Evolutionary conservation across 2,797 vertebrate species (phyloP), one percentile per base, ranked within the genome.

Genomic region (Sebastes wilsoni): DNA sequence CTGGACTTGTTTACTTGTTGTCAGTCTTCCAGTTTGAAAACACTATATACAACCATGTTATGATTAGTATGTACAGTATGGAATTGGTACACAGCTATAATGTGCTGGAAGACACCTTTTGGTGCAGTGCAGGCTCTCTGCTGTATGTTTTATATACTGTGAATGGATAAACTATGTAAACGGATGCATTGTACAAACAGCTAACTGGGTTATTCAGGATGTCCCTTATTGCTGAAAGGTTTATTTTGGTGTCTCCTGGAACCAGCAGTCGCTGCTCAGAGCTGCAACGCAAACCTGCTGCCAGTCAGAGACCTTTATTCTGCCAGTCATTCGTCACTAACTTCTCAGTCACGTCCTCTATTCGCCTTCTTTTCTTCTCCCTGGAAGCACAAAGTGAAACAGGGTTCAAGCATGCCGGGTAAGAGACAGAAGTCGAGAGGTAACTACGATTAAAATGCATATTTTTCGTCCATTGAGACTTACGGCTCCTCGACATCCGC

Each of bases 361-460:
- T 96, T 98, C 97, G 97, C 97, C 97, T 98, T 99, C 97, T 98
- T 99, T 99, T 99, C 98, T 98, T 98, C 97, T 98, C 97, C 97
- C 98, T 99, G 96, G 94, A 97, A 88, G 85, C 90, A 96, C 95
- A 96, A 94, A 96, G 95, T 93, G 94, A 96, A 96, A 95, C 92
- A 91, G 94, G 92, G 93, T 96, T 96, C 94, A 95, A 93, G 87
- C 92, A 93, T 88, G 92, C 88, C 88, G 78, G 25, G 55, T 54
- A 67, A 52, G 16, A 36, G 80, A 42, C 30, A 77, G 30, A 81
- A 55, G 16, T 22, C 22, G 27, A 23, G 25, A 12, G 34, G 71
- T 16, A 54, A 36, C 8, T 20, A 55, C 18, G 46, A 4, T 75
- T 81, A 73, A 55, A 73, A 80, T 67, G 38, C 0, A 38, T n/a